These are phyloP conservation scores for Athripsodes cinereus DNA, from an alignment of 2,888 invertebrate genomes.

Conservation along the genomic window DNA sequence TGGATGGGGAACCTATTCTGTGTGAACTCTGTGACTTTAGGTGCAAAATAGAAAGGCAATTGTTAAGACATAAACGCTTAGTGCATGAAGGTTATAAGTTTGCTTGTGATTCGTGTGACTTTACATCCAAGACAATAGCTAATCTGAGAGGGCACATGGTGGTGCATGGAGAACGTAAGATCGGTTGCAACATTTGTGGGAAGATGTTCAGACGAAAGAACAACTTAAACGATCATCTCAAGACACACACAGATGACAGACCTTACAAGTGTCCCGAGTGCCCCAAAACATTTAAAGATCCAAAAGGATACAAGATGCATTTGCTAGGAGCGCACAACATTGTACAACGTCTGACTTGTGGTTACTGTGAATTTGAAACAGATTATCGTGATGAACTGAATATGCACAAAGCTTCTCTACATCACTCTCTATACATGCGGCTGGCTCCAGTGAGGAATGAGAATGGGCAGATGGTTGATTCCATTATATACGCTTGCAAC, in stretches of 20 bases:
- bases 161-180: background rate
- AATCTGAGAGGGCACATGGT: background rate
- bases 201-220: background rate
- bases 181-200: background rate
- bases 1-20: background rate
- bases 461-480: background rate
- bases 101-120: background rate
- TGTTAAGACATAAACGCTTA: background rate
- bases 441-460: background rate
- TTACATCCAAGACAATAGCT: background rate
- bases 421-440: background rate
- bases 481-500: background rate
- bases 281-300: background rate
- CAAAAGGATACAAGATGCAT: constrained; percentile 3
- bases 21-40: constrained; percentile 1
- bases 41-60: background rate
- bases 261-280: background rate
- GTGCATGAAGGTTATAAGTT: background rate
- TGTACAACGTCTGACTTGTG: constrained; percentile 1
- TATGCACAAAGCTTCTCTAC: background rate
- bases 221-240: background rate
- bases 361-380: background rate
- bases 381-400: background rate
- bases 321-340: background rate
- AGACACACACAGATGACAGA: constrained; percentile 3